These are phyloP conservation scores for Idaea straminata DNA, from an alignment of 2,888 invertebrate species.

Conservation along the genomic window DNA sequence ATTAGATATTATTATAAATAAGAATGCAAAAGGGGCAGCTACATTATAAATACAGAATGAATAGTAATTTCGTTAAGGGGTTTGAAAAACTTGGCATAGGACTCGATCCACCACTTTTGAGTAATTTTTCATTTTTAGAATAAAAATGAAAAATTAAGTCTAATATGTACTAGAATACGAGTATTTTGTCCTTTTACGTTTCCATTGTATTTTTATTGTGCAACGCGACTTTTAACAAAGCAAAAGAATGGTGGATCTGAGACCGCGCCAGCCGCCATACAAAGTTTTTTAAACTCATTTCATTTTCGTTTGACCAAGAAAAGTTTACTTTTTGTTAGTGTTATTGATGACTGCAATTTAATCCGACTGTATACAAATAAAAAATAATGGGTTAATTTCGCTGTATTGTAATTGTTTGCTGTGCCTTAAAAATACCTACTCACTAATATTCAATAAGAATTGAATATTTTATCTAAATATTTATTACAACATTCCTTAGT, in stretches of 20 bases:
- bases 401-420: slow-evolving; percentile 1
- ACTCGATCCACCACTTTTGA: not conserved
- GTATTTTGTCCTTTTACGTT: no score
- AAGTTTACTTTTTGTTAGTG: not conserved
- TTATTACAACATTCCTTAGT: not conserved
- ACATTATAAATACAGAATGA: not conserved
- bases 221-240: no score
- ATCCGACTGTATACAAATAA: not conserved
- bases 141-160: no score
- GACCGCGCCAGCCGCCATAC: not conserved
- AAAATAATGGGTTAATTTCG: not conserved
- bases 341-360: not conserved
- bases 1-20: not conserved
- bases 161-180: no score
- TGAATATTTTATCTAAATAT: not conserved
- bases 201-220: no score
- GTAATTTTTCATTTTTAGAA: not conserved
- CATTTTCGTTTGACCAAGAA: not conserved
- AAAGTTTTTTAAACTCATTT: not conserved
- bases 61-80: not conserved
- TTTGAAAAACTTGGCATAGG: not conserved
- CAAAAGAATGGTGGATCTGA: not conserved
- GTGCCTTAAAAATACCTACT: not conserved
- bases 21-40: not conserved
- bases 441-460: not conserved